A percentile compares a stretch with the other conserved stretches of the same genome.
phyloP scores from a whole-genome alignment of 2,888 invertebrate genomes.

The Tiphia femorata region DNA sequence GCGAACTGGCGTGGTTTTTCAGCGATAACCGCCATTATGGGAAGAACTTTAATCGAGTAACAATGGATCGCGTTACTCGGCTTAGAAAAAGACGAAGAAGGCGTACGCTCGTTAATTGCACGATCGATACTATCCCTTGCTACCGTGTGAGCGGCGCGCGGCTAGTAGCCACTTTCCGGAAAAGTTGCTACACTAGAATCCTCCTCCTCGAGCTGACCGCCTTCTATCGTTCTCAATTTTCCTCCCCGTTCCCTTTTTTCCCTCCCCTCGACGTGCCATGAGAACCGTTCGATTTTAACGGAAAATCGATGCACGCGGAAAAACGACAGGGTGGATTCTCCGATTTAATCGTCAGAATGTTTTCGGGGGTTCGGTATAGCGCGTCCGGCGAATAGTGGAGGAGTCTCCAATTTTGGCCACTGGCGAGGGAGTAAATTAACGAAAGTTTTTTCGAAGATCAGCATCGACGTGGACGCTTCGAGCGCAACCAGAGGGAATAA shows the following conservation, averaged over 20 bases:
- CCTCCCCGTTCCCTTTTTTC: neutral
- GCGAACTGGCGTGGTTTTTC: slow-evolving; percentile 18
- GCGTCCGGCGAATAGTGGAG: too few species aligned
- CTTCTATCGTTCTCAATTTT: neutral
- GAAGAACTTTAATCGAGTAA: slow-evolving; percentile 31
- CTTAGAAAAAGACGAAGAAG: neutral
- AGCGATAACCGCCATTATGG: slow-evolving; percentile 27
- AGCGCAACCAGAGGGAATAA: slow-evolving; percentile 1
- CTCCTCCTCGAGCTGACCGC: too few species aligned
- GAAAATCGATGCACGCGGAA: neutral
- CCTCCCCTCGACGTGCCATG: neutral
- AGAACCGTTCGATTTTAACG: neutral
- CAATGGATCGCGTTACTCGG: slow-evolving; percentile 7
- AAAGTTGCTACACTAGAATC: too few species aligned
- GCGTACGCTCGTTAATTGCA: neutral
- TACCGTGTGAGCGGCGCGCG: neutral
- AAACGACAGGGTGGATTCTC: too few species aligned
- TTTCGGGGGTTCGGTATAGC: too few species aligned
- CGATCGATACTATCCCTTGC: neutral
- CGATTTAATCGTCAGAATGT: too few species aligned
- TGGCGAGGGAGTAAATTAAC: too few species aligned
- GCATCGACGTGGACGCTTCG: too few species aligned
- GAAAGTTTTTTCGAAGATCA: too few species aligned
- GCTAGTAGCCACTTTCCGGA: neutral
- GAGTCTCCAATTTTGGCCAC: too few species aligned